phyloP scores from a whole-genome alignment of 2,797 vertebrate species.

The Alectoris magna region DNA sequence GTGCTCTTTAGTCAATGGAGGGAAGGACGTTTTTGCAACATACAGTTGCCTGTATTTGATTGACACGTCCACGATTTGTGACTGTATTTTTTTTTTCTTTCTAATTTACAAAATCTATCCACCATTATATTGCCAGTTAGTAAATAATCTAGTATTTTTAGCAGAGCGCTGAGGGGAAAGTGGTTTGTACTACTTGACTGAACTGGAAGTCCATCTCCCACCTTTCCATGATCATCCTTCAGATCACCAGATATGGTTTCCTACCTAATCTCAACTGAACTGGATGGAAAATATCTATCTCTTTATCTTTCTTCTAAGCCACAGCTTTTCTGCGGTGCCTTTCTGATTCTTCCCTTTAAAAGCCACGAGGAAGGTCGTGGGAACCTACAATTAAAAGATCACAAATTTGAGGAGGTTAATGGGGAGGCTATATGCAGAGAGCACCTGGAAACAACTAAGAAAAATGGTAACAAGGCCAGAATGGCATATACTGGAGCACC shows the following conservation, averaged over 20 bases:
- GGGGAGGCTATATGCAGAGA: not conserved
- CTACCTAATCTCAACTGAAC: not conserved
- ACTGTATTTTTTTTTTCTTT: not conserved
- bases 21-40: not conserved
- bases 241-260: not conserved
- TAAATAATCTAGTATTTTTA: not conserved
- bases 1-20: not conserved
- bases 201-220: not conserved
- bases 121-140: not conserved
- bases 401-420: not conserved
- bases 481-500: not conserved
- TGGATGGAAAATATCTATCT: not conserved
- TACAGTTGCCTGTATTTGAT: not conserved
- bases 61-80: not conserved
- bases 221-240: not conserved
- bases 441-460: not conserved
- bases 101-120: not conserved
- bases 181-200: not conserved
- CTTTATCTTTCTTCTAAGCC: not conserved
- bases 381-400: not conserved
- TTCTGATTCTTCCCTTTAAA: not conserved
- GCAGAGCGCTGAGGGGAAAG: not conserved
- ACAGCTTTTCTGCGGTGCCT: not conserved
- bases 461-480: not conserved
- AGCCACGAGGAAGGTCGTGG: not conserved